These are phyloP conservation scores for Psettodes erumei DNA, from an alignment of 2,113 vertebrate genomes.

Conservation along the genomic window DNA sequence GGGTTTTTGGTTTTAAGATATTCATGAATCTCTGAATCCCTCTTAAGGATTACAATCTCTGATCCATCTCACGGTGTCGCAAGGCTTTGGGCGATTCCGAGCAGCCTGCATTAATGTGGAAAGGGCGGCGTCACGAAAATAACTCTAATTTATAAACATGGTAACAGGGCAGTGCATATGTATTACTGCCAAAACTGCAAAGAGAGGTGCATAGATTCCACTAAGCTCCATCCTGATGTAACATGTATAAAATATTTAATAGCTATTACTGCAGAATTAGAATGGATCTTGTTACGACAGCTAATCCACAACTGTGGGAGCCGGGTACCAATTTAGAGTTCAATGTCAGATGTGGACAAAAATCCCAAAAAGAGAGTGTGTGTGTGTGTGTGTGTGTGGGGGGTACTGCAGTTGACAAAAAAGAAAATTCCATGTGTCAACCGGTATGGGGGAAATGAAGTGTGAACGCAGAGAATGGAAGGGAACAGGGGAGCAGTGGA, in stretches of 20 bases:
- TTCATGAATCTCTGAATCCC: slow-evolving; percentile 81
- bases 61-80: slow-evolving; percentile 71
- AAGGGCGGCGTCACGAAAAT: slow-evolving; percentile 52
- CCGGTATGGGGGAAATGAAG: slow-evolving; percentile 48
- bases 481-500: slow-evolving; percentile 35
- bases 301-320: slow-evolving; percentile 66
- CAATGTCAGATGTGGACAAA: slow-evolving; percentile 64
- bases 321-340: slow-evolving; percentile 67
- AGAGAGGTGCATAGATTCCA: slow-evolving; percentile 61
- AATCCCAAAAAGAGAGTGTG: background rate
- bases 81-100: slow-evolving; percentile 67
- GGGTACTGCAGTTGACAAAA: slow-evolving; percentile 19
- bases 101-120: slow-evolving; percentile 71
- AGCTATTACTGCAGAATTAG: slow-evolving; percentile 72
- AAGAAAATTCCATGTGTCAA: slow-evolving; percentile 48
- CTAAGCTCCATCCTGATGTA: slow-evolving; percentile 67
- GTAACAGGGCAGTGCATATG: slow-evolving; percentile 81
- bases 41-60: slow-evolving; percentile 81
- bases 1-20: slow-evolving; percentile 74
- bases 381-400: background rate
- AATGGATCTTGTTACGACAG: slow-evolving; percentile 61
- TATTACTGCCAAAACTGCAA: slow-evolving; percentile 62
- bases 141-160: slow-evolving; percentile 73
- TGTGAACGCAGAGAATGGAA: slow-evolving; percentile 57
- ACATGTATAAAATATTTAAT: slow-evolving; percentile 71